Base-by-base conservation (phyloP, 53 echinoderm and acorn worm genomes). In the Antedon mediterranea region DNA sequence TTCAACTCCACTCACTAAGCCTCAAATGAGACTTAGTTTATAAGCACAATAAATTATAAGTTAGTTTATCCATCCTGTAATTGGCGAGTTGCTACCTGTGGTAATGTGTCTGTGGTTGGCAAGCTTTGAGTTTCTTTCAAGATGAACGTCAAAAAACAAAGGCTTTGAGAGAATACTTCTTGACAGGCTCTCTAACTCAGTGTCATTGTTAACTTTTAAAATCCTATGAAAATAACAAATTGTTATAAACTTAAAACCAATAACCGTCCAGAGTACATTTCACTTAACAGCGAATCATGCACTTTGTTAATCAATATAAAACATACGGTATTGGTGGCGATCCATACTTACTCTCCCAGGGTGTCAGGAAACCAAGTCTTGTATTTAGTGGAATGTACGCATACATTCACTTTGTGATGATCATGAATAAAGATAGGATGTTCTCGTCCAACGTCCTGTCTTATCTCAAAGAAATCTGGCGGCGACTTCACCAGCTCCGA, bases 321-420 rank as follows among this genome's bases (percentile, higher is more conserved):
- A n/a, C n/a, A n/a, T n/a, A n/a, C n/a, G n/a, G n/a, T n/a, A n/a
- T n/a, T n/a, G n/a, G n/a, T n/a, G n/a, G n/a, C n/a, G n/a, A n/a
- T n/a, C n/a, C n/a, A n/a, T 43, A 33, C 84, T 80, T 37, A 89
- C 89, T 83, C 82, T 79, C 86, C 89, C 83, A 89, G 85, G 20
- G 86, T 80, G 71, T 89, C 89, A 70, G 89, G 85, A 80, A 89
- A 89, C 80, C 82, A 80, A 14, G 78, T 34, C 43, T 85, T 83
- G 30, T 72, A 30, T 42, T 74, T 77, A 4, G 72, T 32, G 3
- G 89, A 86, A 32, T 80, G 82, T 31, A 79, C 80, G 44, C 89
- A 89, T 0, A 89, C 76, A 28, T 82, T 89, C 41, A 89, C 73
- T 77, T 86, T 79, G 11, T 70, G 76, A 44, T 77, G 76, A 32